Percentiles rank a stretch among this genome's conserved stretches.
Conservation (phyloP, 2,888 invertebrate species). For the Ennomos quercinarius region DNA sequence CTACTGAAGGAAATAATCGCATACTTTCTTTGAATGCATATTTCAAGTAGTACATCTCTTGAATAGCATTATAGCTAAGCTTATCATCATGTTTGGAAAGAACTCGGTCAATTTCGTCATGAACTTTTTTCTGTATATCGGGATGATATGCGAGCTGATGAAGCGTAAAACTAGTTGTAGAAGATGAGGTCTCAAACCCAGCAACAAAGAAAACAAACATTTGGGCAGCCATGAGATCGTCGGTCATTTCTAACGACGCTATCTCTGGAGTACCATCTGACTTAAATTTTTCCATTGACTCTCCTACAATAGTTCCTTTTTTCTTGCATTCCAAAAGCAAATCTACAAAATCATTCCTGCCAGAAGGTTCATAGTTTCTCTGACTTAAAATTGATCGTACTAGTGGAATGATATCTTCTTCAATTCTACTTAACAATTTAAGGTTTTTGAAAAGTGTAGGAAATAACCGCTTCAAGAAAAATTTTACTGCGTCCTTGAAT, state of each 20-base stretch:
- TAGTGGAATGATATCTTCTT: constrained; percentile 50
- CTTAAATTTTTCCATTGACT: constrained; percentile 56
- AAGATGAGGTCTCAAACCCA: constrained; percentile 65
- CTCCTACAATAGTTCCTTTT: constrained; percentile 54
- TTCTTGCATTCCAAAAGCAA: constrained; percentile 56
- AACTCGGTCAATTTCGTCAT: constrained; percentile 36
- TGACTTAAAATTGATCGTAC: constrained; percentile 55
- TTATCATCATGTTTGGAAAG: constrained; percentile 50
- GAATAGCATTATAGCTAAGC: constrained; percentile 59
- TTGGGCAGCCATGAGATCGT: constrained; percentile 56
- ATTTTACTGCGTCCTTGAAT: constrained; percentile 40
- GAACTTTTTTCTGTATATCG: constrained; percentile 55
- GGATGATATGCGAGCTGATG: constrained; percentile 63
- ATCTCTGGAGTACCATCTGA: constrained; percentile 53
- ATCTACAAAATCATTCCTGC: constrained; percentile 64
- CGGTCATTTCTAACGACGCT: constrained; percentile 51
- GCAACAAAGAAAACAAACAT: constrained; percentile 64
- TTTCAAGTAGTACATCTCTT: constrained; percentile 61
- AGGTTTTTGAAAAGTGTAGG: constrained; percentile 48
- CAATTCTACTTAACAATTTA: constrained; percentile 48
- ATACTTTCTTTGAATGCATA: constrained; percentile 63
- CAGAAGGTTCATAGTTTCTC: constrained; percentile 56
- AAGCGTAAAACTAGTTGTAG: constrained; percentile 61
- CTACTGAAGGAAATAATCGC: constrained; percentile 64
- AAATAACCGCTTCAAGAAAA: constrained; percentile 52